These are phyloP conservation scores for Brachypodius melanocephalos DNA, from an alignment of 2,113 vertebrate species.

Conservation along the genomic window DNA sequence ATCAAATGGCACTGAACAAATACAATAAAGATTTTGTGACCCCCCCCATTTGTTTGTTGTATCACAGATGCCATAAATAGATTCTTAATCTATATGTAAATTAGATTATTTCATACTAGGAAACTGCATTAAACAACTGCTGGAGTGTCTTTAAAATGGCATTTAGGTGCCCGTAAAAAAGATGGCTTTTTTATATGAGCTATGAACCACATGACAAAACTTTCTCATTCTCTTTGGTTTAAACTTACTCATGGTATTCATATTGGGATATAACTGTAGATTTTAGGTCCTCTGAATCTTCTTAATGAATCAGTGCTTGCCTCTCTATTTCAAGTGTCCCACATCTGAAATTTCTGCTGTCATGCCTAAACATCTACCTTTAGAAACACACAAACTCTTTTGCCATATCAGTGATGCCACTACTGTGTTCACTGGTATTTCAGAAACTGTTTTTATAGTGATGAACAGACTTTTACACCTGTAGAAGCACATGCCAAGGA, in stretches of 20 bases:
- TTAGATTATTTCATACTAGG: neutral
- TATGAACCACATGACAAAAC: neutral
- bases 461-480: neutral
- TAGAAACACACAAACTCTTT: neutral
- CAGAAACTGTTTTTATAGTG: neutral
- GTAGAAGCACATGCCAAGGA: neutral
- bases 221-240: neutral
- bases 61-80: neutral
- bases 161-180: neutral
- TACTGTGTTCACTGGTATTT: neutral
- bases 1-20: neutral
- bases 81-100: conserved; percentile 5
- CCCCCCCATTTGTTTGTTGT: neutral
- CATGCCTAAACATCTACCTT: neutral
- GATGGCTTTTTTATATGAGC: neutral
- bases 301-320: neutral
- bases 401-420: neutral
- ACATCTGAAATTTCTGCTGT: neutral
- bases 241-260: neutral
- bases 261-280: neutral
- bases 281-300: neutral
- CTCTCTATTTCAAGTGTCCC: neutral
- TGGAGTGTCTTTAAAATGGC: neutral
- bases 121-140: neutral
- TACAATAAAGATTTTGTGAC: neutral